Percentiles rank a stretch among this genome's conserved stretches.
These are phyloP conservation scores for Rhynchotus rufescens DNA, from an alignment of 2,797 vertebrate genomes.

Conservation along the genomic window DNA sequence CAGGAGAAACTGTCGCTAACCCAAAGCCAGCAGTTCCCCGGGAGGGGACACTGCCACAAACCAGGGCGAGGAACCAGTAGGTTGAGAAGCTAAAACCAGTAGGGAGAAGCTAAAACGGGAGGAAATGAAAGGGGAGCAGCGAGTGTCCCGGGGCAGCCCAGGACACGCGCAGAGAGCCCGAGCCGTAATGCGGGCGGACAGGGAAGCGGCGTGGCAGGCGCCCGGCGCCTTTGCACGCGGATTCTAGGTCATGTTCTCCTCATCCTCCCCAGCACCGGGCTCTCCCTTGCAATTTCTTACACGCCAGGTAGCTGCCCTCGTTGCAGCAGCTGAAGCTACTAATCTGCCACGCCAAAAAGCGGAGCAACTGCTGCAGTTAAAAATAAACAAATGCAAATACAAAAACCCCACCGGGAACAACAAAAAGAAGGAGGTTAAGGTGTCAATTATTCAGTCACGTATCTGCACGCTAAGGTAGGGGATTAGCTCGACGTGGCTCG, in stretches of 20 bases:
- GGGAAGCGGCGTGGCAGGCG: not conserved
- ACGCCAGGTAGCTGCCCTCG: fast-evolving
- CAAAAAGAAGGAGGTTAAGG: not conserved
- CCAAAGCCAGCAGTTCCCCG: fast-evolving
- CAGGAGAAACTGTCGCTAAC: fast-evolving
- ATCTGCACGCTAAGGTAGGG: fast-evolving
- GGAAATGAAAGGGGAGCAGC: not conserved
- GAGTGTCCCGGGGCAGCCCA: fast-evolving
- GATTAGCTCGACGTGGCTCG: not conserved
- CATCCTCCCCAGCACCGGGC: fast-evolving
- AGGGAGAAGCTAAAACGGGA: not conserved
- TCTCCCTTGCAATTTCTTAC: not conserved
- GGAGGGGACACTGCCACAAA: fast-evolving
- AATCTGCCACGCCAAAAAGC: fast-evolving
- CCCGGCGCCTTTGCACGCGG: fast-evolving
- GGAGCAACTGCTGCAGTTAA: not conserved
- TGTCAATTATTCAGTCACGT: not conserved
- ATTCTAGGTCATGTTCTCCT: not conserved
- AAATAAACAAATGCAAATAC: fast-evolving
- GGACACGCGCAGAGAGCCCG: not conserved
- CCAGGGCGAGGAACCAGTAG: not conserved
- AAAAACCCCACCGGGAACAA: no score
- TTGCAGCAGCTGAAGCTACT: fast-evolving
- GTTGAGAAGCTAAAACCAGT: not conserved
- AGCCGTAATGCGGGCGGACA: not conserved